Evolutionary conservation across 2,797 vertebrate genomes (phyloP), one percentile per base, ranked within the genome.

Genomic region (Hozukius guyotensis): DNA sequence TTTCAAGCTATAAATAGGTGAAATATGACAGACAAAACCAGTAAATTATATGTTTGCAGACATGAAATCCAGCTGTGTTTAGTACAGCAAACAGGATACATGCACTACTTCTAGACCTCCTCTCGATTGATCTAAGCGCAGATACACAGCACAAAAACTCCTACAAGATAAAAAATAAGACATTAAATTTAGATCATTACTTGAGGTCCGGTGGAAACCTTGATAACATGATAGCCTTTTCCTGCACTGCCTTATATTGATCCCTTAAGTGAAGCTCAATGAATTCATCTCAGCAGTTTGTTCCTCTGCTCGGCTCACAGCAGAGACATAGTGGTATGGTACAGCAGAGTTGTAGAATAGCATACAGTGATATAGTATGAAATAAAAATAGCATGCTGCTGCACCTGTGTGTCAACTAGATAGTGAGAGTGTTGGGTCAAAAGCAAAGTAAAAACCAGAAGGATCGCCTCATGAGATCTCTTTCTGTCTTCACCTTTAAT

Each of bases 21-120:
- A 63, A 79, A 79, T 56, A 59, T 69, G 32, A 73, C 61, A 77
- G 57, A 71, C 53, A 77, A 72, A 76, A 83, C 61, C 61, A 68
- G 55, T 64, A 78, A 84, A 86, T 80, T 70, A 84, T 38, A 80
- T 71, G 67, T 75, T 77, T 60, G 52, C 60, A 72, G 60, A 75
- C 73, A 75, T 78, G 20, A 80, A 73, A 62, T 75, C 64, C 67
- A 81, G 60, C 66, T 72, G 77, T 76, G 68, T 72, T 72, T 65
- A 46, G 66, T 38, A 42, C 65, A 55, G 10, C 60, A 42, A 61
- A 77, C 38, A 72, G 14, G 24, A 85, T 64, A 42, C 20, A 25
- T 55, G 22, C n/a, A 29, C 36, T 56, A 31, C n/a, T 62, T 60
- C 20, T 56, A 46, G 49, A 67, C 31, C 42, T 63, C 53, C 46